Percentiles rank a stretch among this genome's conserved stretches.
phyloP scores from a whole-genome alignment of 2,113 vertebrate species.

The Chlorodrepanis virens region DNA sequence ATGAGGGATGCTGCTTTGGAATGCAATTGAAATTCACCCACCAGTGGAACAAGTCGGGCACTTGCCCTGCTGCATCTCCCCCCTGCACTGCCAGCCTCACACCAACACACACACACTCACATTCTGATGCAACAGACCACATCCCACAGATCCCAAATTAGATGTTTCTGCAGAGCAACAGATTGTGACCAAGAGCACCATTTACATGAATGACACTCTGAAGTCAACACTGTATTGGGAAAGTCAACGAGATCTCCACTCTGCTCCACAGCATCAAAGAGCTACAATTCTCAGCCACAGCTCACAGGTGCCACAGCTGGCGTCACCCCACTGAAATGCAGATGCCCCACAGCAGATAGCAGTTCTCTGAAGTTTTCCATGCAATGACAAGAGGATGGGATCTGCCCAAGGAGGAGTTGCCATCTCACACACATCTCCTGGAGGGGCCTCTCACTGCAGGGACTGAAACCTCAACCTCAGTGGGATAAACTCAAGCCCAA shows the following conservation, averaged over 20 bases:
- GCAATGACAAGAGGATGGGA: not conserved
- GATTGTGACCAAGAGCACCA: not conserved
- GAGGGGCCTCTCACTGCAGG: not conserved
- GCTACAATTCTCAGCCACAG: not conserved
- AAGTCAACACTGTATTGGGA: not conserved
- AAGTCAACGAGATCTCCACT: not conserved
- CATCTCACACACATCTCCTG: not conserved
- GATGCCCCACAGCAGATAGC: not conserved
- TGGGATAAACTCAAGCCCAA: not conserved
- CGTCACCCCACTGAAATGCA: fast-evolving
- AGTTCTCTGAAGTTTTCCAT: not conserved
- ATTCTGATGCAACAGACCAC: not conserved
- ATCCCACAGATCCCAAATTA: not conserved
- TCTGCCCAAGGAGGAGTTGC: not conserved
- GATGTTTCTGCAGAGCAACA: not conserved
- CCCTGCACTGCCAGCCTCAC: not conserved
- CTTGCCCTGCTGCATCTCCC: not conserved
- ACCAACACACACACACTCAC: not conserved
- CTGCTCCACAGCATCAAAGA: not conserved
- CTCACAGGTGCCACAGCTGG: not conserved
- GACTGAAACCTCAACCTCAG: not conserved
- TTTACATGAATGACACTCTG: not conserved
- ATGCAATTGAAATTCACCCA: not conserved
- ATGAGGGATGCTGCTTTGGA: not conserved
- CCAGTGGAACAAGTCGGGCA: no score